A percentile compares a stretch with the other conserved stretches of the same genome.
Evolutionary conservation across 2,113 vertebrate species (phyloP).

Genomic region (Odobenus rosmarus): DNA sequence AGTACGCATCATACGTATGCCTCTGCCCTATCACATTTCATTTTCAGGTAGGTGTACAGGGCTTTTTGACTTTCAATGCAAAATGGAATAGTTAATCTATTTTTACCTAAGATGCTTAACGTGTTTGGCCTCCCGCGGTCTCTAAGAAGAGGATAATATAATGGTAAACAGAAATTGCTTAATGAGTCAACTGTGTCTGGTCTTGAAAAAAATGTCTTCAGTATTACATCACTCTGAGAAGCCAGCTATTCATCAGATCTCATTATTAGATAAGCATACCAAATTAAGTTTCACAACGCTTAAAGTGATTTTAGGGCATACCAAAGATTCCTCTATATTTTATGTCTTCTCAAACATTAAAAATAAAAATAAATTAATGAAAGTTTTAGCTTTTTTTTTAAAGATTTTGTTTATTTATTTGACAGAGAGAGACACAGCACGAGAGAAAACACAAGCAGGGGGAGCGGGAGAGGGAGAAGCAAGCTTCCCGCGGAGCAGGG

Average conservation of each 20-base stretch:
- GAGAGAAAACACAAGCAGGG: too few relatives aligned
- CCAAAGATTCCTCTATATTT: conserved; percentile 37
- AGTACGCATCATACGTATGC: not conserved
- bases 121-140: not conserved
- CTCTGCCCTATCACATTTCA: not conserved
- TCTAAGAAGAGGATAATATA: not conserved
- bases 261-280: conserved; percentile 31
- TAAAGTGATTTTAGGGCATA: conserved; percentile 39
- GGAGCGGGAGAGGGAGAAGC: too few relatives aligned
- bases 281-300: conserved; percentile 36
- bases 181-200: conserved; percentile 1
- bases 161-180: conserved; percentile 47
- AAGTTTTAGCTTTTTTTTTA: not conserved
- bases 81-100: not conserved
- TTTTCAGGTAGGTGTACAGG: not conserved
- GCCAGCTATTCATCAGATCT: conserved; percentile 6
- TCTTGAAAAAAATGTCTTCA: conserved; percentile 34
- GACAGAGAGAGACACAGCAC: too few relatives aligned
- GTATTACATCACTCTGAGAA: not conserved
- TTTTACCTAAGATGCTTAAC: conserved; percentile 23
- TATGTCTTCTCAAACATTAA: not conserved
- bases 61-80: not conserved
- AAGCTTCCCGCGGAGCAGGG: too few relatives aligned
- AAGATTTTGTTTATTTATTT: too few relatives aligned
- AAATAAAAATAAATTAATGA: not conserved